phyloP scores from a whole-genome alignment of 2,888 invertebrate species.

The Philopedon plagiatum region DNA sequence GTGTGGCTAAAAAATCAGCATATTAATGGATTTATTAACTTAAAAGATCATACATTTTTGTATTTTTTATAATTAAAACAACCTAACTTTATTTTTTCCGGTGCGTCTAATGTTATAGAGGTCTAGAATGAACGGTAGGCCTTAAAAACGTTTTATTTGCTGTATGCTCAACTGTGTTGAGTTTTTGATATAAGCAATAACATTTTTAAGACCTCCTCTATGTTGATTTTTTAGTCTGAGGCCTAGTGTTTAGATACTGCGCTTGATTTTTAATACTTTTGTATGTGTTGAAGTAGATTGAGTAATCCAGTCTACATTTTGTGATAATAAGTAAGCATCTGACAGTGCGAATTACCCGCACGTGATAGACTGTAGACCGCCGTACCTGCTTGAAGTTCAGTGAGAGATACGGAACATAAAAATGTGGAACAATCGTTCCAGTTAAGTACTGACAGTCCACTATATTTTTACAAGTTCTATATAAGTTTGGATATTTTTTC shows the following conservation, averaged over 20 bases:
- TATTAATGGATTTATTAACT: background rate
- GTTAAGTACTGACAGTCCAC: conserved; percentile 65
- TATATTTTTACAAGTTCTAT: conserved; percentile 65
- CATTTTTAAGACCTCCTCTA: background rate
- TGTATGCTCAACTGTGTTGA: no score
- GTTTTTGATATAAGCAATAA: no score
- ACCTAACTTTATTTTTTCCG: no score
- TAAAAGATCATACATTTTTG: no score
- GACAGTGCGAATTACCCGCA: conserved; percentile 61
- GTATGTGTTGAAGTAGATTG: conserved; percentile 65
- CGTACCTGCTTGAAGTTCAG: conserved; percentile 65
- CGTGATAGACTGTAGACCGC: conserved; percentile 65
- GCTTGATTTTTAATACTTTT: conserved; percentile 68
- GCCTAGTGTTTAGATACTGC: conserved; percentile 64
- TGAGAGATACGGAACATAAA: conserved; percentile 62
- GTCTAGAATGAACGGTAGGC: background rate
- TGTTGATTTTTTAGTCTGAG: conserved; percentile 53
- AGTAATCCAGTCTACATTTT: conserved; percentile 61
- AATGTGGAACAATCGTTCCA: conserved; percentile 30
- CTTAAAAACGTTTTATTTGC: background rate
- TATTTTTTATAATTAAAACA: no score
- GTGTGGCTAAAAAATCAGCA: conserved; percentile 20
- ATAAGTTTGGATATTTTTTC: conserved; percentile 67
- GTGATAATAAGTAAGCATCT: conserved; percentile 65
- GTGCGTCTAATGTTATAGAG: background rate